These are phyloP conservation scores for Dendrocincla fuliginosa DNA, from an alignment of 2,797 vertebrate genomes.

Conservation along the genomic window DNA sequence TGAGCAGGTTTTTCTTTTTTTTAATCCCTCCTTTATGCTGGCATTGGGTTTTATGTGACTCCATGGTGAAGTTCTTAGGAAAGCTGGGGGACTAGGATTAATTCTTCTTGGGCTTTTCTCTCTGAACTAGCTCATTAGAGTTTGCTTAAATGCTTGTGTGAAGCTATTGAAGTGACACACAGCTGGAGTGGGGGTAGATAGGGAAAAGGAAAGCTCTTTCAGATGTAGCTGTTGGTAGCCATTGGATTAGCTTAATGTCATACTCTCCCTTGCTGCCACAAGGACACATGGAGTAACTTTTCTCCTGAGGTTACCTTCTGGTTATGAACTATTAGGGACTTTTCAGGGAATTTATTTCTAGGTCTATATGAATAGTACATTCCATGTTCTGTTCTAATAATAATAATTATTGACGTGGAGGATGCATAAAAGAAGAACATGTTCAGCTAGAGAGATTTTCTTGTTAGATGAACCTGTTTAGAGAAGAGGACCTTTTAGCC, in stretches of 20 bases:
- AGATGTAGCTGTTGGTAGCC: background rate
- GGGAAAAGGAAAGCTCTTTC: background rate
- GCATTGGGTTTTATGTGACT: background rate
- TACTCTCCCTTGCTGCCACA: background rate
- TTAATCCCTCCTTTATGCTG: background rate
- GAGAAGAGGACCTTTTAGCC: background rate
- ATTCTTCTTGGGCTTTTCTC: background rate
- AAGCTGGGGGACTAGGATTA: background rate
- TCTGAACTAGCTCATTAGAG: background rate
- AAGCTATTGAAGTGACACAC: background rate
- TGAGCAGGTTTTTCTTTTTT: background rate
- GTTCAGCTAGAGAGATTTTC: background rate
- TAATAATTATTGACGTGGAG: background rate
- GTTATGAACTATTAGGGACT: background rate
- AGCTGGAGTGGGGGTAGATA: background rate
- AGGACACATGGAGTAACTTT: background rate
- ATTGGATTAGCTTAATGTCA: background rate
- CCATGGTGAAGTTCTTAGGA: background rate
- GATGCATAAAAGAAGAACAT: background rate
- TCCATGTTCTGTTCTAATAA: background rate
- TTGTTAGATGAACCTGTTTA: background rate
- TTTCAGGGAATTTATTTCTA: background rate
- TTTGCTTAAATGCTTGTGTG: background rate
- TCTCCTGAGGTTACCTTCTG: background rate
- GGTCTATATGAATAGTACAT: background rate